Evolutionary conservation across 2,113 vertebrate species (phyloP).

Genomic region (Terrapene triunguis): DNA sequence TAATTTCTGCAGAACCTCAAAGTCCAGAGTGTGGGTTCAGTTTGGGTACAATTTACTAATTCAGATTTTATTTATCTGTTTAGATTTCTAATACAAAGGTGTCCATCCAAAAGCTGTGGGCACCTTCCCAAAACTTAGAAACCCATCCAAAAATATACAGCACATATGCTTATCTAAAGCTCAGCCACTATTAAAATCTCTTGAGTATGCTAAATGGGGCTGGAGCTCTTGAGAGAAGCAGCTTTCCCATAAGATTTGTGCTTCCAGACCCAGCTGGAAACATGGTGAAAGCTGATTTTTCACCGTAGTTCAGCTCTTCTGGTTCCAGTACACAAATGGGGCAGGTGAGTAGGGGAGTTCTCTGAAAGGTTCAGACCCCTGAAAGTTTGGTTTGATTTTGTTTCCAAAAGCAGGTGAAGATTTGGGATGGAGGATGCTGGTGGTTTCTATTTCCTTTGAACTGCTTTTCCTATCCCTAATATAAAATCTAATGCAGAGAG

Average conservation of each 20-base stretch:
- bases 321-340: background rate
- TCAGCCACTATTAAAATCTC: background rate
- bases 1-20: background rate
- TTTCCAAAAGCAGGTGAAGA: background rate
- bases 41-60: background rate
- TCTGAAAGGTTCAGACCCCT: background rate
- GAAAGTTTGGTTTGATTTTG: background rate
- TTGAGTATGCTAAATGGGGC: background rate
- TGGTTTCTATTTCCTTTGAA: background rate
- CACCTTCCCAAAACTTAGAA: background rate
- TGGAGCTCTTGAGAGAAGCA: background rate
- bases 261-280: background rate
- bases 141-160: background rate
- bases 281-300: background rate
- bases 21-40: background rate
- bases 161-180: background rate
- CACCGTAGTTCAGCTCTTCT: background rate
- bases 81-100: background rate
- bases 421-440: background rate
- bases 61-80: background rate
- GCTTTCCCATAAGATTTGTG: background rate
- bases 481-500: rapidly evolving
- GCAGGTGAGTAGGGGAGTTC: background rate
- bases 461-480: background rate
- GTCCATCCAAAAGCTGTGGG: background rate